A percentile compares a stretch with the other conserved stretches of the same genome.
These are phyloP conservation scores for Theocolax elegans DNA, from an alignment of 1,140 invertebrate genomes.

Conservation along the genomic window DNA sequence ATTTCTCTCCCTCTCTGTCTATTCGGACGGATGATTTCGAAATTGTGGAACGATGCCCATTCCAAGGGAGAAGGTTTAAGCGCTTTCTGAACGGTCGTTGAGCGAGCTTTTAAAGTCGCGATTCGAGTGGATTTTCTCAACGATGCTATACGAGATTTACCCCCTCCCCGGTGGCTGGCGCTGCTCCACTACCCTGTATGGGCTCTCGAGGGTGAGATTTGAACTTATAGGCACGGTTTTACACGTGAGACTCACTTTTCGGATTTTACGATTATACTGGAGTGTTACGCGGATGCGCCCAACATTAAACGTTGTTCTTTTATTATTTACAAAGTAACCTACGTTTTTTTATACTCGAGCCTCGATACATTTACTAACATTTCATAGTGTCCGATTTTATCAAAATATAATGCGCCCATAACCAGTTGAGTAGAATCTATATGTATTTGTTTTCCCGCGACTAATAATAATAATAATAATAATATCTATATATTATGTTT, in stretches of 20 bases:
- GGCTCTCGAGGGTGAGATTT: conserved; percentile 9
- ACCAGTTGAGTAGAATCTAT: no score
- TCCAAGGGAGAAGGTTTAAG: not conserved
- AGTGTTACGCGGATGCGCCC: no score
- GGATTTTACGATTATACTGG: conserved; percentile 14
- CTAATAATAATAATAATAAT: no score
- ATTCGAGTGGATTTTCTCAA: conserved; percentile 21
- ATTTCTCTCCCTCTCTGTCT: not conserved
- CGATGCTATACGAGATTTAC: conserved; percentile 6
- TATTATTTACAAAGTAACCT: no score
- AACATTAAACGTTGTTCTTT: not conserved
- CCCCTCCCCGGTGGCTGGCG: not conserved
- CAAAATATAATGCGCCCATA: no score
- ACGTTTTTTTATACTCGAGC: no score
- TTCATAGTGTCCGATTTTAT: no score
- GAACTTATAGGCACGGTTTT: not conserved
- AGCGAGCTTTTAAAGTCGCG: not conserved
- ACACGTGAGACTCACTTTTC: not conserved
- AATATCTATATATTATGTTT: no score
- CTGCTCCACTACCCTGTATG: not conserved
- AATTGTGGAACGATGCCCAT: no score
- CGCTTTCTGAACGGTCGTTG: conserved; percentile 2
- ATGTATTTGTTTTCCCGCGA: no score
- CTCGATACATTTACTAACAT: no score
- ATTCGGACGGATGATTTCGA: no score